Base-by-base conservation (phyloP, 2,113 vertebrate genomes). In the Anarrhichthys ocellatus region DNA sequence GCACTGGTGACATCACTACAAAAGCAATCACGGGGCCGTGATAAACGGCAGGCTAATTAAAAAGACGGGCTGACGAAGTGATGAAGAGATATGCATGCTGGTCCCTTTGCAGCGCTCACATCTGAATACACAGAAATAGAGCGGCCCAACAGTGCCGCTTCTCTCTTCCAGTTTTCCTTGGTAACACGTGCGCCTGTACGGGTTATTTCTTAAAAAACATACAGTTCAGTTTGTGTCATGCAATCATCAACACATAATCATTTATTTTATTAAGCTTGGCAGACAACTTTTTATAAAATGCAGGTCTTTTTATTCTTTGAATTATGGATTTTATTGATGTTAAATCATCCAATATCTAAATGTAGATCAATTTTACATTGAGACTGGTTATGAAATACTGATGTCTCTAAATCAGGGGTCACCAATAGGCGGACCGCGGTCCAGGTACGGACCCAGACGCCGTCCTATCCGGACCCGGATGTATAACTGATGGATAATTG, bases 31-130 rank as follows among this genome's bases (percentile, higher is more conserved):
- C 89, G 86, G 82, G 86, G 82, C 87, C 88, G 89, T 89, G 93
- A 94, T 94, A 94, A 94, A 94, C 80, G 78, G 85, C 76, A 73
- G 86, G 89, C 93, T 95, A 94, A 95, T 95, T 94, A 94, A 94
- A 92, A 94, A 78, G 91, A 92, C 91, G 91, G 91, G 86, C 88
- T 93, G 88, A 83, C 66, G 40, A 88, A 63, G 77, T 78, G 76
- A 87, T 79, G 40, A 88, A 83, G 77, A 87, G 87, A 83, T 83
- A 77, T 87, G 75, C 68, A 76, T 32, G 52, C 79, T 62, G 52
- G 82, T 59, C 59, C 63, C 8, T 3, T n/a, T 34, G 61, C 73
- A 62, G 34, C 18, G 1, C 75, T 56, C 67, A 78, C 73, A 72
- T 74, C 68, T 83, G 77, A 36, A 58, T 58, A 76, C 52, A 86